A percentile compares a stretch with the other conserved stretches of the same genome.
Conservation (phyloP, 2,888 invertebrate species). For the Eupithecia centaureata region DNA sequence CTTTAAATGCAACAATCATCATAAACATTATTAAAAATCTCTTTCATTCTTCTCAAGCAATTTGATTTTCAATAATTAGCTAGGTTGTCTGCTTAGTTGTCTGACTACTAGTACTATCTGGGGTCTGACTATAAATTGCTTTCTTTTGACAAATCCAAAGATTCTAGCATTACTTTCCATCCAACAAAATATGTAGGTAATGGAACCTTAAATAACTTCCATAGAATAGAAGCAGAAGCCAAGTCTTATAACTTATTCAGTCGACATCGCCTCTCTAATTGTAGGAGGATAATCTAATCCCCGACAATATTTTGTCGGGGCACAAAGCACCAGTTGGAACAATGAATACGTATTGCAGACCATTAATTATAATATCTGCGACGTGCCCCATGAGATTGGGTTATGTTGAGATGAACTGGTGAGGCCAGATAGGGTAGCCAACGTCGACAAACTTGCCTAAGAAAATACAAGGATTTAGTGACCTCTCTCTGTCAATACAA, state of each 20-base stretch:
- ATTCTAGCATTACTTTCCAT: too few relatives aligned
- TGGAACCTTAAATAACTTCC: too few relatives aligned
- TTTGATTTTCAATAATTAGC: too few relatives aligned
- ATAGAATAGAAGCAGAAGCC: background rate
- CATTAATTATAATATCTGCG: conserved; percentile 63
- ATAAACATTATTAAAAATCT: too few relatives aligned
- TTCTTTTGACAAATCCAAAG: too few relatives aligned
- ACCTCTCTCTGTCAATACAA: background rate
- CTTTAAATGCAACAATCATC: too few relatives aligned
- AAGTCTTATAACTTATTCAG: conserved; percentile 43
- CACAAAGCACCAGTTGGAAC: conserved; percentile 53
- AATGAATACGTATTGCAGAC: conserved; percentile 62
- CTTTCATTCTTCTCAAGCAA: too few relatives aligned
- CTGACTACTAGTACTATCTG: too few relatives aligned
- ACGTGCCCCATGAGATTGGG: conserved; percentile 56
- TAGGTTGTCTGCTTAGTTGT: too few relatives aligned
- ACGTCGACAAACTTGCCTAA: background rate
- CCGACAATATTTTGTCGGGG: conserved; percentile 56
- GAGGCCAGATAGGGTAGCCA: background rate
- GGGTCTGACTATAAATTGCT: too few relatives aligned
- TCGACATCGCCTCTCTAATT: conserved; percentile 41
- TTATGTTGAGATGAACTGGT: conserved; percentile 45
- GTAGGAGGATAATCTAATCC: conserved; percentile 51
- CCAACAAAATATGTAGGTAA: too few relatives aligned
- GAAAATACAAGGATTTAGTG: background rate